Conservation (phyloP, 2,888 invertebrate species). For the Xylota sylvarum region DNA sequence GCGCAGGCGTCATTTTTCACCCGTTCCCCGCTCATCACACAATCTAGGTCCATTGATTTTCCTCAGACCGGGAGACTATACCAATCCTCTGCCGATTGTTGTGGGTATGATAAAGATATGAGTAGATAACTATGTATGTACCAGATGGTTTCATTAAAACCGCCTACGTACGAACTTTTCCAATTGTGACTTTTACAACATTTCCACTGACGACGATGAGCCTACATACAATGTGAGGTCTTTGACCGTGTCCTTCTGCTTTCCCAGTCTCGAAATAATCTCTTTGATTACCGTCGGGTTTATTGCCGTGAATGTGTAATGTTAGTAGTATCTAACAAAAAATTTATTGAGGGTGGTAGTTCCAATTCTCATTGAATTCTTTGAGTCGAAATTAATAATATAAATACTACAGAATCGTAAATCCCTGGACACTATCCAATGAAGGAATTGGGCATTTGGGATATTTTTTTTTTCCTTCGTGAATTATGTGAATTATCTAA, state of each 20-base stretch:
- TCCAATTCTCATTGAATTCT: background rate
- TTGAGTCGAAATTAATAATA: background rate
- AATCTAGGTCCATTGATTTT: slow-evolving; percentile 43
- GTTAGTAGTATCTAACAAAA: background rate
- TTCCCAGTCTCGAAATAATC: background rate
- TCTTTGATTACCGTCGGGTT: background rate
- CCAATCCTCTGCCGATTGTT: slow-evolving; percentile 57
- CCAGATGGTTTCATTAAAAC: slow-evolving; percentile 17
- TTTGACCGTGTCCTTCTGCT: slow-evolving; percentile 50
- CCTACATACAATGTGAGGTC: slow-evolving; percentile 29
- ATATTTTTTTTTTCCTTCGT: background rate
- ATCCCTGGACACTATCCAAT: background rate
- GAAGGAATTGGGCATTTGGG: background rate
- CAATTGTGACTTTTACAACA: slow-evolving; percentile 19
- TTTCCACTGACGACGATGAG: background rate
- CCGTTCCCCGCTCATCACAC: slow-evolving; percentile 12
- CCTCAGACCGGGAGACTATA: slow-evolving; percentile 53
- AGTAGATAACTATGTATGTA: background rate
- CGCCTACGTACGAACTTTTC: slow-evolving; percentile 22
- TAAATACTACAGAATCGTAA: slow-evolving; percentile 1
- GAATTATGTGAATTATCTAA: slow-evolving; percentile 20
- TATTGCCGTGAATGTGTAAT: slow-evolving; percentile 15
- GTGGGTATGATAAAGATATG: slow-evolving; percentile 21
- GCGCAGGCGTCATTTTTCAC: slow-evolving; percentile 49
- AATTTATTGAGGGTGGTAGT: slow-evolving; percentile 3